These are phyloP conservation scores for Solen grandis DNA, from an alignment of 1,140 invertebrate species.

Conservation along the genomic window DNA sequence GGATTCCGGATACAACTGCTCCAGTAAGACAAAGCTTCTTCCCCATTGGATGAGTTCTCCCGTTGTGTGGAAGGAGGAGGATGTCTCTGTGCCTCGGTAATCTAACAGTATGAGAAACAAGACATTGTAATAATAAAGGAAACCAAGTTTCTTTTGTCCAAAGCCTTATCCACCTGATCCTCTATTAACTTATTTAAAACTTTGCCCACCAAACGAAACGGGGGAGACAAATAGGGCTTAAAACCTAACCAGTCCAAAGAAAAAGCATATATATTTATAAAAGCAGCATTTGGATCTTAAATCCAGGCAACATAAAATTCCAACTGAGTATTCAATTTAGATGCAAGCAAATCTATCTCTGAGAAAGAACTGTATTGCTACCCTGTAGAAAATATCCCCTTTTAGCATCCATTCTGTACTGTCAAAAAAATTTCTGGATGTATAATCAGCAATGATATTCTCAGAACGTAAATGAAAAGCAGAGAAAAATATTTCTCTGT, in stretches of 20 bases:
- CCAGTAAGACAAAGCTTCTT: background rate
- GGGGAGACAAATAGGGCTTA: constrained; percentile 32
- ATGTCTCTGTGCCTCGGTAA: constrained; percentile 35
- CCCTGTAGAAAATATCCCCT: constrained; percentile 33
- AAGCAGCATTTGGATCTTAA: too few species aligned
- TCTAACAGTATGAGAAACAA: constrained; percentile 37
- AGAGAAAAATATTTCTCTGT: constrained; percentile 48
- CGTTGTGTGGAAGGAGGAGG: constrained; percentile 4
- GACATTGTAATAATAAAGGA: too few species aligned
- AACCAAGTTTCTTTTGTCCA: background rate
- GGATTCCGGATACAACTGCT: background rate
- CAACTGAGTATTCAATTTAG: too few species aligned
- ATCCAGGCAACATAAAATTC: constrained; percentile 40
- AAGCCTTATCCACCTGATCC: background rate
- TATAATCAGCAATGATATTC: constrained; percentile 55
- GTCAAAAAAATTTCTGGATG: constrained; percentile 41
- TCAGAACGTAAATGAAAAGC: constrained; percentile 30
- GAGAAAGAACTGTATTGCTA: background rate
- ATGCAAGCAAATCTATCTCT: too few species aligned
- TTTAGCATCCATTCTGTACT: constrained; percentile 38
- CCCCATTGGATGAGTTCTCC: background rate
- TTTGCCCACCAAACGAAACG: constrained; percentile 1
- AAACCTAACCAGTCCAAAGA: constrained; percentile 7
- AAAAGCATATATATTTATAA: constrained; percentile 42
- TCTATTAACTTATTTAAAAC: constrained; percentile 16